A percentile compares a stretch with the other conserved stretches of the same genome.
phyloP scores from a whole-genome alignment of 92 coral and sea anemone species.

The Metridium senile region DNA sequence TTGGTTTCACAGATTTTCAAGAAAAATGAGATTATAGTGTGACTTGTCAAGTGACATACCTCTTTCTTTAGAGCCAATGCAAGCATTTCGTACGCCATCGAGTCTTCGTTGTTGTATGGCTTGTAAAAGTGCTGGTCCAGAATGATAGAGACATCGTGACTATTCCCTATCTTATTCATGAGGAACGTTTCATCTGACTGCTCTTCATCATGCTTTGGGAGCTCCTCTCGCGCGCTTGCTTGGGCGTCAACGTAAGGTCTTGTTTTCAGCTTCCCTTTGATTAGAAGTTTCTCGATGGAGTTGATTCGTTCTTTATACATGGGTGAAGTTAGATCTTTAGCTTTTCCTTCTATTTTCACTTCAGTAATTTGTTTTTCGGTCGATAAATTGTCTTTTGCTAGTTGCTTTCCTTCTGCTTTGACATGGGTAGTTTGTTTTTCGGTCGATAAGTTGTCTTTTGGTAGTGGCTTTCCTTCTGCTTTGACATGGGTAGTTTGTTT shows the following conservation, averaged over 20 bases:
- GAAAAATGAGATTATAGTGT: too few relatives aligned
- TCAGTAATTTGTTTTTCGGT: not conserved
- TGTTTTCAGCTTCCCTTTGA: conserved; percentile 40
- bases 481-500: not conserved
- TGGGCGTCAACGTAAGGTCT: conserved; percentile 32
- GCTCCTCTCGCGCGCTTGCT: conserved; percentile 41
- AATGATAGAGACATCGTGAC: conserved; percentile 61
- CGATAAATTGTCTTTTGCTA: not conserved
- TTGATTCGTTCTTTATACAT: conserved; percentile 31
- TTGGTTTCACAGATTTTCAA: too few relatives aligned
- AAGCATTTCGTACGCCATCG: conserved; percentile 91
- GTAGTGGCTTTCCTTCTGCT: not conserved
- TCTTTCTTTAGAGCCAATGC: conserved; percentile 79
- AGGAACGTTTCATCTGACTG: conserved; percentile 1
- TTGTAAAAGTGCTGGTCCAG: conserved; percentile 76
- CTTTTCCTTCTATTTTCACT: not conserved
- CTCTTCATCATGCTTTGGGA: conserved; percentile 50
- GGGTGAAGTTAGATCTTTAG: conserved; percentile 33
- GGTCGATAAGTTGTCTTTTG: not conserved
- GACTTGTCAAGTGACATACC: too few relatives aligned
- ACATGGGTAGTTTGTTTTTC: too few relatives aligned
- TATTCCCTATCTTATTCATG: conserved; percentile 48
- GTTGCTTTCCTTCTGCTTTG: too few relatives aligned
- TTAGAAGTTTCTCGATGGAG: conserved; percentile 69
- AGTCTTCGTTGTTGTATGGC: conserved; percentile 77